Conservation (phyloP, 2,888 invertebrate species). For the Philhelius pedissequus region DNA sequence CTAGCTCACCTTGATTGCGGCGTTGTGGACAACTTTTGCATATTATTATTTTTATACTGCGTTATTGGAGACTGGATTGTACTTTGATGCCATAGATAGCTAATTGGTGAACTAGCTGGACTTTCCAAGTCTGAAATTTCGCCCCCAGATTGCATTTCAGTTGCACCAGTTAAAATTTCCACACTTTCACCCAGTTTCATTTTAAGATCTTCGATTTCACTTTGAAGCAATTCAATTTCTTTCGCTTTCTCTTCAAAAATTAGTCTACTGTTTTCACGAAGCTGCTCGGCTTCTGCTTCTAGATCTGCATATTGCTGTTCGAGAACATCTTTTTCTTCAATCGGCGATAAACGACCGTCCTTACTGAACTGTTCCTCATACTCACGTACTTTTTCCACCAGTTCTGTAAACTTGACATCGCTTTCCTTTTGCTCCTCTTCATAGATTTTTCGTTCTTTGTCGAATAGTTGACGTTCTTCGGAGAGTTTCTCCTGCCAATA, state of each 20-base stretch:
- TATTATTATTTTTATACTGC: constrained; percentile 47
- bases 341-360: constrained; percentile 84
- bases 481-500: constrained; percentile 90
- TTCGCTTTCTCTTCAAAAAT: constrained; percentile 81
- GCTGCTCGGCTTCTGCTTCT: constrained; percentile 84
- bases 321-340: constrained; percentile 86
- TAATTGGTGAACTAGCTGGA: constrained; percentile 79
- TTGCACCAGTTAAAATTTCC: constrained; percentile 76
- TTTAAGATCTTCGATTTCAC: constrained; percentile 79
- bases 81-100: constrained; percentile 79
- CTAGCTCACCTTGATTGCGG: constrained; percentile 47
- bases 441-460: constrained; percentile 84
- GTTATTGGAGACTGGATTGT: constrained; percentile 77
- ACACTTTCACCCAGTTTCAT: constrained; percentile 76
- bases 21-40: constrained; percentile 18
- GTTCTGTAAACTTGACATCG: constrained; percentile 87
- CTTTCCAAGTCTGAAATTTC: constrained; percentile 72
- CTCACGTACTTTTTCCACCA: constrained; percentile 87
- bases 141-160: constrained; percentile 73
- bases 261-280: constrained; percentile 80
- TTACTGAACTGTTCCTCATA: constrained; percentile 87
- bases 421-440: constrained; percentile 87
- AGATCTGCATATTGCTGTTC: constrained; percentile 86
- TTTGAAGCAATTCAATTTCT: constrained; percentile 81
- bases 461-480: constrained; percentile 86